These are phyloP conservation scores for Corvus hawaiiensis DNA, from an alignment of 2,113 vertebrate genomes.

Conservation along the genomic window DNA sequence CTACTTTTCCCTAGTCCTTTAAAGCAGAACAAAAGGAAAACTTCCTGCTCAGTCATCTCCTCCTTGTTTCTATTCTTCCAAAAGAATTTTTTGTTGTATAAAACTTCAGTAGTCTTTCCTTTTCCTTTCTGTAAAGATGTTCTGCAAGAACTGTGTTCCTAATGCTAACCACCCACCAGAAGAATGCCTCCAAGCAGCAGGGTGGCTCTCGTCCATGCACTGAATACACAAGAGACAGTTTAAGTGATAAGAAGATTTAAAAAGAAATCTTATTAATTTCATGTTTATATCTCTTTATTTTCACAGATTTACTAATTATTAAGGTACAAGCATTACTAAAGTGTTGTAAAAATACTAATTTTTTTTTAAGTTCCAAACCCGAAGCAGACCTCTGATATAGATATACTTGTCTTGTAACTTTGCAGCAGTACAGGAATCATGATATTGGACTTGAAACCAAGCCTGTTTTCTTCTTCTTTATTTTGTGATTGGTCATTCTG, in stretches of 20 bases:
- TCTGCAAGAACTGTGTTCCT: background rate
- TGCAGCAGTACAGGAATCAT: background rate
- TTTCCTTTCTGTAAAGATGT: background rate
- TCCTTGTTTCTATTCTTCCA: background rate
- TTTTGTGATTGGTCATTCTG: background rate
- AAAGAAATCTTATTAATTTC: constrained; percentile 53
- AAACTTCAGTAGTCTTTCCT: background rate
- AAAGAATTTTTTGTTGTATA: background rate
- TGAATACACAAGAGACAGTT: background rate
- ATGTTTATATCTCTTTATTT: constrained; percentile 34
- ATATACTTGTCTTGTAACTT: background rate
- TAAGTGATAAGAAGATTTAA: constrained; percentile 17
- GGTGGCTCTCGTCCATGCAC: background rate
- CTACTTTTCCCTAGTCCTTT: background rate
- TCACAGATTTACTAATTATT: background rate
- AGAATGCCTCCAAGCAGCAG: background rate
- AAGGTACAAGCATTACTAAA: background rate
- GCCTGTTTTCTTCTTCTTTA: background rate
- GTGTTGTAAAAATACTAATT: background rate
- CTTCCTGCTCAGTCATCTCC: background rate
- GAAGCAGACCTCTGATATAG: background rate
- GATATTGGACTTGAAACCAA: background rate
- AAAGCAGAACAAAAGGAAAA: background rate
- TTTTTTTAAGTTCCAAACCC: background rate
- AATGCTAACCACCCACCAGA: background rate